Evolutionary conservation across 2,797 vertebrate genomes (phyloP).

Genomic region (Pyrocephalus nanus): DNA sequence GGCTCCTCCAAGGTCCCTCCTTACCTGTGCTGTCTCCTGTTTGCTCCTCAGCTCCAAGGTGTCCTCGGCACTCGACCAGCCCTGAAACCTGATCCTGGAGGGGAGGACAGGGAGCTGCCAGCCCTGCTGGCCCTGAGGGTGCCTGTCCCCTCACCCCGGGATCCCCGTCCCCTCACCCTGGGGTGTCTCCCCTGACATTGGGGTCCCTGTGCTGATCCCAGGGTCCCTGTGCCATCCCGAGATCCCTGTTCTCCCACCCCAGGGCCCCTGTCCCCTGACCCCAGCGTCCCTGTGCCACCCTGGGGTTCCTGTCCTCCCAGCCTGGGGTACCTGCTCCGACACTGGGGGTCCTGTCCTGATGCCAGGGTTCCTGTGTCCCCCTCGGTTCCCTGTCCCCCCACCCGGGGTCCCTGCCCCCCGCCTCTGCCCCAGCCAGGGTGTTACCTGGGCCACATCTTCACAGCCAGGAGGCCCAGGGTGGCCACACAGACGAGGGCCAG

Average conservation of each 20-base stretch:
- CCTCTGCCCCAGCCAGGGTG: accelerated
- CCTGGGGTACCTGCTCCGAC: neutral
- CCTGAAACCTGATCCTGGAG: neutral
- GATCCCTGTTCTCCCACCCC: neutral
- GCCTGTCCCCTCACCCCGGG: neutral
- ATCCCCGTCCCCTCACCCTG: neutral
- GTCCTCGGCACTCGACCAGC: neutral
- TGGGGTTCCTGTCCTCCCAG: no score
- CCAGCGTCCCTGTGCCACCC: neutral
- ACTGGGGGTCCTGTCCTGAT: neutral
- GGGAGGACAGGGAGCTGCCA: neutral
- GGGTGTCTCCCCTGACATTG: neutral
- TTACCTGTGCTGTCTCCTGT: neutral
- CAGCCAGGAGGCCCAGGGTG: neutral
- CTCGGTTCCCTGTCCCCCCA: neutral
- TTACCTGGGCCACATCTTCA: slow-evolving; percentile 54
- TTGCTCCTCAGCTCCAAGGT: slow-evolving; percentile 10
- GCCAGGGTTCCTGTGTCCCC: neutral
- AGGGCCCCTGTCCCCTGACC: no score
- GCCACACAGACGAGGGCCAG: neutral
- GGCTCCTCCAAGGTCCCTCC: accelerated
- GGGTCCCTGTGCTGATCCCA: neutral
- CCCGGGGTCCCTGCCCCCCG: neutral
- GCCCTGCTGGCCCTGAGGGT: accelerated
- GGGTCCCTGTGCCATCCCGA: neutral